Conservation (phyloP, 2,888 invertebrate genomes). For the Hydropsyche betteni region DNA sequence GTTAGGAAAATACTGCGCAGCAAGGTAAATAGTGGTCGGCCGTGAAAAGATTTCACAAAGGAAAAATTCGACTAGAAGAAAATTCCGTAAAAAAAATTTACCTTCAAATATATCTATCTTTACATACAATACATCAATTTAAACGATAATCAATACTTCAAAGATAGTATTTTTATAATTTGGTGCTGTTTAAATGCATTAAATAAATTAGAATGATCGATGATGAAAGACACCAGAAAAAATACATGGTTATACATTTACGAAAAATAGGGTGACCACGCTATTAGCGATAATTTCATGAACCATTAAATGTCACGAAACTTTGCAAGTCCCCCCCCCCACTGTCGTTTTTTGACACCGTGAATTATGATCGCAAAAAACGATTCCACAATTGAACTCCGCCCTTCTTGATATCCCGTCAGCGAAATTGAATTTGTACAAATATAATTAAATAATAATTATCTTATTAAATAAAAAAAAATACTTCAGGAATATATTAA, state of each 20-base stretch:
- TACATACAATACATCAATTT: not conserved
- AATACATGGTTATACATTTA: not conserved
- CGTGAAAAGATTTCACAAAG: constrained; percentile 30
- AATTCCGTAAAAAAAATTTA: not conserved
- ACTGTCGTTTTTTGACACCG: constrained; percentile 42
- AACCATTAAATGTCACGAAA: constrained; percentile 45
- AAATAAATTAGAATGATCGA: not conserved
- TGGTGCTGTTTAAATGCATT: not conserved
- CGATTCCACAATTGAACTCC: not conserved
- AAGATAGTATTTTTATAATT: too few species aligned
- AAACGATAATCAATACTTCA: not conserved
- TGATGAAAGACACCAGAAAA: not conserved
- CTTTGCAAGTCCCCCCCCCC: constrained; percentile 35
- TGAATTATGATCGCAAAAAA: constrained; percentile 47
- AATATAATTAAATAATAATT: too few species aligned
- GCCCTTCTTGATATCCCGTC: too few species aligned
- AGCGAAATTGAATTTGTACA: too few species aligned
- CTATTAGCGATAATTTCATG: constrained; percentile 50
- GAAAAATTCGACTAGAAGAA: constrained; percentile 21
- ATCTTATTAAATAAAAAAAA: too few species aligned
- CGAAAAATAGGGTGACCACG: constrained; percentile 45
- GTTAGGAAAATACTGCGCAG: constrained; percentile 35
- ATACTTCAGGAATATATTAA: too few species aligned
- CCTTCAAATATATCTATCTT: not conserved
- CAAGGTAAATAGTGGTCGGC: constrained; percentile 48